These are phyloP conservation scores for Cantharis nigra DNA, from an alignment of 2,888 invertebrate genomes.

Conservation along the genomic window DNA sequence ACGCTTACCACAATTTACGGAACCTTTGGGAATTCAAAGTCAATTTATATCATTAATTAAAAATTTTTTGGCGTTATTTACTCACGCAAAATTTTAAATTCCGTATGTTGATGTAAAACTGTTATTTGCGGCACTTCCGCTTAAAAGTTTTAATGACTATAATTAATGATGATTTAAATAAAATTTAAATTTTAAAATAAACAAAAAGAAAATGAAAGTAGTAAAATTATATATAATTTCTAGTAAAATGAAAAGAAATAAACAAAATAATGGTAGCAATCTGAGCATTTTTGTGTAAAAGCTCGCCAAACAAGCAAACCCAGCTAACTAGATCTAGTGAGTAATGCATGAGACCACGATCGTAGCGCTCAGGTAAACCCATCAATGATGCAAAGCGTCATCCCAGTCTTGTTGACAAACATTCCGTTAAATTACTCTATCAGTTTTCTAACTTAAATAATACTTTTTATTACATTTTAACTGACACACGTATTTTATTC, in stretches of 20 bases:
- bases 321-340: conserved; percentile 53
- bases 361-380: conserved; percentile 50
- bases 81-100: neutral
- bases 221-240: neutral
- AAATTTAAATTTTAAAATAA: neutral
- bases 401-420: conserved; percentile 45
- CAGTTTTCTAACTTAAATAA: conserved; percentile 19
- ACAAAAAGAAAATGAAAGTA: neutral
- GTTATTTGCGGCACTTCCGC: neutral
- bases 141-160: neutral
- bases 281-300: conserved; percentile 38
- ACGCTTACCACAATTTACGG: conserved; percentile 55
- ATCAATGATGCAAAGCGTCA: conserved; percentile 52
- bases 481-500: neutral
- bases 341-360: conserved; percentile 53
- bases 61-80: conserved; percentile 8
- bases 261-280: conserved; percentile 36
- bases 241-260: conserved; percentile 11
- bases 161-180: neutral
- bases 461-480: conserved; percentile 5
- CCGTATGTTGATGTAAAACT: neutral
- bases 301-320: conserved; percentile 39
- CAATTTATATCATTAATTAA: conserved; percentile 35
- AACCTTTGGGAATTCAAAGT: conserved; percentile 44
- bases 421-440: conserved; percentile 27